These are phyloP conservation scores for Calvadosia cruxmelitensis DNA, from an alignment of 30 jellyfish, hydroid and myxozoan species.

Conservation along the genomic window DNA sequence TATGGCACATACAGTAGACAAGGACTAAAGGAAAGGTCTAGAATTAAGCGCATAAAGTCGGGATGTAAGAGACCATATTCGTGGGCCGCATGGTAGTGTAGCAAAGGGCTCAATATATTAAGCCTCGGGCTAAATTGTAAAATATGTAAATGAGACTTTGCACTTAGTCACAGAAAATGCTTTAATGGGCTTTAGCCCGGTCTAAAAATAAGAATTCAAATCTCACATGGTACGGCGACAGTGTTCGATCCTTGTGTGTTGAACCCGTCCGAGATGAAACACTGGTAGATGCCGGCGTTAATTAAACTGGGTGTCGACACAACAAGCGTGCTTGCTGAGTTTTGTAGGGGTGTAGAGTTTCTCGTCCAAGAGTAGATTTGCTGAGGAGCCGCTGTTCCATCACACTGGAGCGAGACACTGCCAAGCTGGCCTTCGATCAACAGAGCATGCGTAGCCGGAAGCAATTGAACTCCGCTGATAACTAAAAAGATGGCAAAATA, in stretches of 20 bases:
- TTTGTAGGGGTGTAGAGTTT: background rate
- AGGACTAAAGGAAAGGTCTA: too few species aligned
- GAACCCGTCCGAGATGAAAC: background rate
- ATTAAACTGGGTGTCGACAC: background rate
- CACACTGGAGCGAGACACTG: background rate
- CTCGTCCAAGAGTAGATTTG: background rate
- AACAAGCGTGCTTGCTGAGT: background rate
- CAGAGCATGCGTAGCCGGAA: background rate
- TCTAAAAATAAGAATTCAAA: too few species aligned
- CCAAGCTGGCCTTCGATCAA: background rate
- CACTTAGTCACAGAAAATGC: too few species aligned
- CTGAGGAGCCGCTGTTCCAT: background rate
- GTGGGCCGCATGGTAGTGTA: too few species aligned
- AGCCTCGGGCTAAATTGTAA: too few species aligned
- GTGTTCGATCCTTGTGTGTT: background rate
- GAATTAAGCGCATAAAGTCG: too few species aligned
- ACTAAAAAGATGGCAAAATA: background rate
- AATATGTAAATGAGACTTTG: too few species aligned
- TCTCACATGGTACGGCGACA: background rate
- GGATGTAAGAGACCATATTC: too few species aligned
- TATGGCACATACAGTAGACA: too few species aligned
- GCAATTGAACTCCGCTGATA: background rate
- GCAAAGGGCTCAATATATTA: too few species aligned
- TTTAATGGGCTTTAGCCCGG: too few species aligned
- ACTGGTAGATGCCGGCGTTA: background rate